Conservation (phyloP, 2,797 vertebrate genomes). For the Miichthys miiuy region DNA sequence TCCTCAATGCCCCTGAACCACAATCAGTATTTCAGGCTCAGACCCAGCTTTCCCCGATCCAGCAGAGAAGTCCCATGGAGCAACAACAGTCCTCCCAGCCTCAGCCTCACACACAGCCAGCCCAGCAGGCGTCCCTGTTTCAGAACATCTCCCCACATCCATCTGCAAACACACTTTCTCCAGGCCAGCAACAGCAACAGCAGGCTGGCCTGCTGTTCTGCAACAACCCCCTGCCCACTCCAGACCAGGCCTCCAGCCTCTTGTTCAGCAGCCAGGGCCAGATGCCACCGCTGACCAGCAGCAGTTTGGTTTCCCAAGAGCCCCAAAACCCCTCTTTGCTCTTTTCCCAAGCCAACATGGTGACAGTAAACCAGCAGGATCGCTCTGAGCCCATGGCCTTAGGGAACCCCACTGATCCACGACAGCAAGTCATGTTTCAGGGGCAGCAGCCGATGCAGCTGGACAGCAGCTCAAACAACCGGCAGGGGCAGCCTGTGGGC, state of each 20-base stretch:
- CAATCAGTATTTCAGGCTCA: slow-evolving; percentile 92
- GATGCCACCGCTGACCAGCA: slow-evolving; percentile 87
- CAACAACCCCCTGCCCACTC: slow-evolving; percentile 87
- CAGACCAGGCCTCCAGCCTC: slow-evolving; percentile 86
- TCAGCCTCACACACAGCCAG: slow-evolving; percentile 77
- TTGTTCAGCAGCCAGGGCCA: slow-evolving; percentile 89
- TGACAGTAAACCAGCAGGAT: slow-evolving; percentile 89
- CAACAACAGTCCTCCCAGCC: slow-evolving; percentile 83
- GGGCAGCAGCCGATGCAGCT: slow-evolving; percentile 95
- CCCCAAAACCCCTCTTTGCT: slow-evolving; percentile 90
- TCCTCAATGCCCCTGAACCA: slow-evolving; percentile 90
- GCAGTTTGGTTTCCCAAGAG: slow-evolving; percentile 88
- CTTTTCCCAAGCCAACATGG: slow-evolving; percentile 90
- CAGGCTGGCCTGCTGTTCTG: slow-evolving; percentile 91
- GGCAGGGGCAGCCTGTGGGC: slow-evolving; percentile 90
- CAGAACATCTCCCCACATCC: slow-evolving; percentile 83
- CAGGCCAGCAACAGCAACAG: slow-evolving; percentile 82
- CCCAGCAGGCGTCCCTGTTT: slow-evolving; percentile 80
- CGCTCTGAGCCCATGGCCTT: slow-evolving; percentile 93
- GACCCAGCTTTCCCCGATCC: slow-evolving; percentile 91
- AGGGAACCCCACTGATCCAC: slow-evolving; percentile 87
- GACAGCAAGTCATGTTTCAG: slow-evolving; percentile 92
- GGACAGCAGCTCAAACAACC: slow-evolving; percentile 85
- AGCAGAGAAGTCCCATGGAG: slow-evolving; percentile 86
- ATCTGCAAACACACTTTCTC: slow-evolving; percentile 78